Evolutionary conservation across 2,888 invertebrate genomes (phyloP).

Genomic region (Acronicta aceris): DNA sequence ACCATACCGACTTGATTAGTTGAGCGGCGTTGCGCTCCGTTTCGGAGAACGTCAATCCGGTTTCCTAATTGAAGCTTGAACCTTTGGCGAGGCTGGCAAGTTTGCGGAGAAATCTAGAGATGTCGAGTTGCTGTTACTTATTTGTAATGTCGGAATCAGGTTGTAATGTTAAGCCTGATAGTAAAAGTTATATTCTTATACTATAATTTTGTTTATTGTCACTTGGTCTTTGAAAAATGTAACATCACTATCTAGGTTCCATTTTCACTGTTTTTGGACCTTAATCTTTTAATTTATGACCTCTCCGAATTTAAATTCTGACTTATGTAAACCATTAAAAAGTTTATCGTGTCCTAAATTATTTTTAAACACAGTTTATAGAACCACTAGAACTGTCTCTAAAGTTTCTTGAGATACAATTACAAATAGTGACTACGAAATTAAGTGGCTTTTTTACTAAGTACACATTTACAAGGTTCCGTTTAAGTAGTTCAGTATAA

Average conservation of each 20-base stretch:
- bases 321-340: background rate
- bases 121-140: conserved; percentile 31
- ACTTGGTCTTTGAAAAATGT: background rate
- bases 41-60: conserved; percentile 50
- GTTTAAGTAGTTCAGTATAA: conserved; percentile 8
- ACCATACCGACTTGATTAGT: conserved; percentile 93
- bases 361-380: no score
- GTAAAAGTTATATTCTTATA: conserved; percentile 4
- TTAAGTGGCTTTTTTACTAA: conserved; percentile 14
- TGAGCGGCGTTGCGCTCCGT: conserved; percentile 79
- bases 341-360: no score
- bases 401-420: no score
- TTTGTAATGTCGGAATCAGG: conserved; percentile 38
- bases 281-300: background rate
- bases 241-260: background rate
- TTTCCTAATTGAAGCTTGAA: conserved; percentile 49
- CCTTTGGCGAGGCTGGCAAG: conserved; percentile 38
- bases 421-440: conserved; percentile 28
- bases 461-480: conserved; percentile 10
- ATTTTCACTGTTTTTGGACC: background rate
- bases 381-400: no score
- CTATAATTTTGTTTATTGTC: conserved; percentile 20
- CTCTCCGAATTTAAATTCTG: background rate
- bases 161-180: conserved; percentile 15
- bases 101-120: conserved; percentile 23